Percentiles rank a stretch among this genome's conserved stretches.
These are phyloP conservation scores for Anthopleura sola DNA, from an alignment of 64 coral and sea anemone genomes.

Conservation along the genomic window DNA sequence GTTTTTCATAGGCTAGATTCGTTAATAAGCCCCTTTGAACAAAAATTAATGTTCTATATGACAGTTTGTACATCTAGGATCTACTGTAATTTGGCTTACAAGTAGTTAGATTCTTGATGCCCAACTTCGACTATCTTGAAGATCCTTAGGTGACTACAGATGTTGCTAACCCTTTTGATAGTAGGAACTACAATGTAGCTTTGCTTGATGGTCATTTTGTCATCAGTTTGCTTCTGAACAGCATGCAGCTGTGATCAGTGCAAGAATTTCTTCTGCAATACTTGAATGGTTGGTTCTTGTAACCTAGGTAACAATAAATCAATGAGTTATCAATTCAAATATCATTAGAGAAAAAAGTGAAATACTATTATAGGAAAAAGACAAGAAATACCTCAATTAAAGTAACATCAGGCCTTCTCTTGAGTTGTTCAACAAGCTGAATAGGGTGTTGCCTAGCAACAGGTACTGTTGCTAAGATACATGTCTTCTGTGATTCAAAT, in stretches of 20 bases:
- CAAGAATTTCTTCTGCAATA: background rate
- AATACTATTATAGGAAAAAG: background rate
- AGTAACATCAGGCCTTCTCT: constrained; percentile 54
- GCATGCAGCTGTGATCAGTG: background rate
- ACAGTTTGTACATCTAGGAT: too few relatives aligned
- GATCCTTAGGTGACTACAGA: too few relatives aligned
- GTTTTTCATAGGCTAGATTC: too few relatives aligned
- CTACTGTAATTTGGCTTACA: too few relatives aligned
- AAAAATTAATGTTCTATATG: too few relatives aligned
- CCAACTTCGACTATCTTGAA: too few relatives aligned
- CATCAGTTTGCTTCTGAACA: background rate
- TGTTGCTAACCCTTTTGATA: too few relatives aligned
- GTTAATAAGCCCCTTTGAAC: too few relatives aligned
- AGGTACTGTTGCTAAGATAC: constrained; percentile 77
- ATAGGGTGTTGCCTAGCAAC: constrained; percentile 63
- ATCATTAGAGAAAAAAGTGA: background rate
- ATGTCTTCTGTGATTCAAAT: constrained; percentile 43
- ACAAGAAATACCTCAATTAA: constrained; percentile 60
- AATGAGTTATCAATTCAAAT: too few relatives aligned
- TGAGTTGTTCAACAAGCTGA: constrained; percentile 78
- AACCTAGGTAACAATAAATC: background rate
- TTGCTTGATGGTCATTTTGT: too few relatives aligned
- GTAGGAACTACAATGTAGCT: too few relatives aligned
- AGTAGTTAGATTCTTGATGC: too few relatives aligned
- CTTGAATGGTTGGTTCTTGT: constrained; percentile 15